Percentiles rank a stretch among this genome's conserved stretches.
Evolutionary conservation across 1,140 invertebrate genomes (phyloP).

Genomic region (Magallana gigas): DNA sequence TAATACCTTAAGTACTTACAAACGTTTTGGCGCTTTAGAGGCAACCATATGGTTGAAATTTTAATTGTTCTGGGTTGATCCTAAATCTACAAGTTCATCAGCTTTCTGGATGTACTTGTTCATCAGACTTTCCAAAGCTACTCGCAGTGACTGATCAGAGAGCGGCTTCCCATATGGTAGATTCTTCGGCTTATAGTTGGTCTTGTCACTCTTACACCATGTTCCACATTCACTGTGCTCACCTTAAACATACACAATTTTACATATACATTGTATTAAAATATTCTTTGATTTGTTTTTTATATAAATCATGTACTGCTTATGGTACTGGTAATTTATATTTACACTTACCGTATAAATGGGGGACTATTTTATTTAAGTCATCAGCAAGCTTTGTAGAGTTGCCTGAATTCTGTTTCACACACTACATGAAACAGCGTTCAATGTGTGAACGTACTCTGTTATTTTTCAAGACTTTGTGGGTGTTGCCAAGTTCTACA

Average conservation of each 20-base stretch:
- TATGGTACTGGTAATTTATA: too few relatives aligned
- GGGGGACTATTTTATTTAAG: background rate
- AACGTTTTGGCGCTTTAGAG: slow-evolving; percentile 10
- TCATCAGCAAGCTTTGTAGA: background rate
- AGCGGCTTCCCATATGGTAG: slow-evolving; percentile 37
- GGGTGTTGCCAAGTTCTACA: background rate
- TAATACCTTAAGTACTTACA: slow-evolving; percentile 32
- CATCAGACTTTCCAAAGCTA: background rate
- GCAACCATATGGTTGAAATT: slow-evolving; percentile 29
- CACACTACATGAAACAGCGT: slow-evolving; percentile 30
- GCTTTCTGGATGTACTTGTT: slow-evolving; percentile 39
- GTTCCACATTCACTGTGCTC: background rate
- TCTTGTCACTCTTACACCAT: slow-evolving; percentile 39
- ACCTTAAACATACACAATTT: background rate
- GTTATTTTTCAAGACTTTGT: slow-evolving; percentile 20
- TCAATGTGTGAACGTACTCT: background rate
- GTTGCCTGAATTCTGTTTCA: background rate
- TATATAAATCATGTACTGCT: background rate
- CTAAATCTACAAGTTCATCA: background rate
- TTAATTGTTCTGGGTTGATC: slow-evolving; percentile 28
- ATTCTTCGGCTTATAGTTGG: slow-evolving; percentile 23
- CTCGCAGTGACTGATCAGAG: background rate
- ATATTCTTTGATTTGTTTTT: background rate
- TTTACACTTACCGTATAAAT: background rate
- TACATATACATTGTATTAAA: background rate